Evolutionary conservation across 2,888 invertebrate genomes (phyloP).

Genomic region (Chalcis sispes): DNA sequence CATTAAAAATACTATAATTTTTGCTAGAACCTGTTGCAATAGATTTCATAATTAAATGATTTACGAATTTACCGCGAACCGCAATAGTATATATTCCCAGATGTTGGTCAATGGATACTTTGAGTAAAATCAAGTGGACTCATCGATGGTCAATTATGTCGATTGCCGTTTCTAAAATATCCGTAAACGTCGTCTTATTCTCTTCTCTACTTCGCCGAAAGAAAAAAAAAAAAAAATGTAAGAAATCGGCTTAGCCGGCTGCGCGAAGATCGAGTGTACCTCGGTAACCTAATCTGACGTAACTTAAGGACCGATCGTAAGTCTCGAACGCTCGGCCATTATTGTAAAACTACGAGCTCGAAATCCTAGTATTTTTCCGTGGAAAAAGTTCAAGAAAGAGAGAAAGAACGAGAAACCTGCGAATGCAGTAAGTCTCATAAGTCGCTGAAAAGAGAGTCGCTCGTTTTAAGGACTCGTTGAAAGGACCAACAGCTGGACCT

Average conservation of each 20-base stretch:
- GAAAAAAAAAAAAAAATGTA: conserved; percentile 1
- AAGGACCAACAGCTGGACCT: conserved; percentile 54
- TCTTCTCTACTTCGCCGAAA: background rate
- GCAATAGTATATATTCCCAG: no score
- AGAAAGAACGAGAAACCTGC: background rate
- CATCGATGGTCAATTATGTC: conserved; percentile 47
- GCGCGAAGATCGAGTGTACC: conserved; percentile 20
- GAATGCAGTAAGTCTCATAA: conserved; percentile 46
- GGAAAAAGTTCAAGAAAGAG: conserved; percentile 21
- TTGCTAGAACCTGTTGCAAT: no score
- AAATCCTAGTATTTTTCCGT: conserved; percentile 25
- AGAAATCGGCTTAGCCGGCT: conserved; percentile 52
- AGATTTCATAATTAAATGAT: no score
- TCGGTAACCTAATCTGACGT: conserved; percentile 55
- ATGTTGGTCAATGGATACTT: no score
- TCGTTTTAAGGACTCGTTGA: conserved; percentile 49
- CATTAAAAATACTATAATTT: no score
- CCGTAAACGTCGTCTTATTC: background rate
- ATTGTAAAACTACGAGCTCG: conserved; percentile 9
- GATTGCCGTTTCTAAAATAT: conserved; percentile 15
- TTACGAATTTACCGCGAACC: no score
- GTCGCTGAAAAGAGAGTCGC: conserved; percentile 34
- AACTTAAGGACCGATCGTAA: conserved; percentile 44
- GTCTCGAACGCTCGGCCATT: conserved; percentile 15
- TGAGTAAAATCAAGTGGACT: no score